These are phyloP conservation scores for Myotis planiceps DNA, from an alignment of 2,797 vertebrate species.

Conservation along the genomic window DNA sequence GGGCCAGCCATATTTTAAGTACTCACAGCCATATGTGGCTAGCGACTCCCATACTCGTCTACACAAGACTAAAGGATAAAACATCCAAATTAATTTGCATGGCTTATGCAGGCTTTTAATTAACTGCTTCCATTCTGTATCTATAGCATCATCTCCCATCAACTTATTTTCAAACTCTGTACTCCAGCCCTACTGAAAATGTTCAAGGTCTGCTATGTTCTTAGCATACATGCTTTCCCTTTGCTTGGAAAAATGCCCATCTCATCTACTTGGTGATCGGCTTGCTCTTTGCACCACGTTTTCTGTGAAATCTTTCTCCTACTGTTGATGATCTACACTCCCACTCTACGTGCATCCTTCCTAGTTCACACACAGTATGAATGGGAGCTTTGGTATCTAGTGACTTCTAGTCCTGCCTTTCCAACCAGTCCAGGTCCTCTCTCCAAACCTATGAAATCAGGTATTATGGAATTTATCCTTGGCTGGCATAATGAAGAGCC, in stretches of 20 bases:
- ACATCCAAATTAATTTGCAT: background rate
- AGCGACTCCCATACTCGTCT: background rate
- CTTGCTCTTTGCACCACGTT: background rate
- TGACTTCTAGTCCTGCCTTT: background rate
- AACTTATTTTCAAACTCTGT: background rate
- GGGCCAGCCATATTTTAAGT: background rate
- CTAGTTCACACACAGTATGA: too few relatives aligned
- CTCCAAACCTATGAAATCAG: background rate
- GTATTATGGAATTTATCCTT: background rate
- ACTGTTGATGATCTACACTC: background rate
- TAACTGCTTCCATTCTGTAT: background rate
- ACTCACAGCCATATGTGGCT: background rate
- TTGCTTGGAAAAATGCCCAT: background rate
- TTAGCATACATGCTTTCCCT: background rate
- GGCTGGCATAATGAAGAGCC: background rate
- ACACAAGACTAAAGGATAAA: background rate
- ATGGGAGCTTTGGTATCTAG: background rate
- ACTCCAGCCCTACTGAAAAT: background rate
- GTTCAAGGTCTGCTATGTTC: background rate
- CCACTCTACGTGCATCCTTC: background rate
- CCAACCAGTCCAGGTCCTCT: background rate
- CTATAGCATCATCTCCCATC: background rate
- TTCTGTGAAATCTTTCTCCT: background rate
- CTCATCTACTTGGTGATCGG: background rate
- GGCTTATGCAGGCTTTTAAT: background rate